Evolutionary conservation across 2,888 invertebrate species (phyloP).

Genomic region (Xestia c-nigrum): DNA sequence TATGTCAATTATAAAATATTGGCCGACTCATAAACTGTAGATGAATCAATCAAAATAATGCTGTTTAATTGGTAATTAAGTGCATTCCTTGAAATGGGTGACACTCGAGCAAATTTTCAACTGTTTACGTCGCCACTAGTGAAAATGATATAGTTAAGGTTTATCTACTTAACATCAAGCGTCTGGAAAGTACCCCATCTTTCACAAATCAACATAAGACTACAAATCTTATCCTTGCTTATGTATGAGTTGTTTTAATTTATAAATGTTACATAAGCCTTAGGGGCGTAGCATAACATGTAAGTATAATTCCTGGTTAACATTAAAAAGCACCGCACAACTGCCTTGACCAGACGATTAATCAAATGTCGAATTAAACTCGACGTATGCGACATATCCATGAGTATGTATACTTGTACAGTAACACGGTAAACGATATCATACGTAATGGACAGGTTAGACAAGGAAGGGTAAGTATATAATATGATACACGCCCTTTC

Average conservation of each 20-base stretch:
- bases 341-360: slow-evolving; percentile 15
- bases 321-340: neutral
- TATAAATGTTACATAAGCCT: neutral
- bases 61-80: neutral
- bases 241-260: neutral
- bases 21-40: neutral
- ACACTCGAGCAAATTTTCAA: neutral
- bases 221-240: neutral
- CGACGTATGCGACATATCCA: slow-evolving; percentile 29
- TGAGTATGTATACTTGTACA: slow-evolving; percentile 29
- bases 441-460: slow-evolving; percentile 73
- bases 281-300: neutral
- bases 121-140: neutral
- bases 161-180: neutral
- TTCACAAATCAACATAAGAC: neutral
- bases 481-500: slow-evolving; percentile 76
- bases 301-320: neutral
- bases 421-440: slow-evolving; percentile 45
- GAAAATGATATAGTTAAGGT: neutral
- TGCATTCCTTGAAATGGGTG: neutral
- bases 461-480: slow-evolving; percentile 74
- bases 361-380: slow-evolving; percentile 30
- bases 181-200: neutral
- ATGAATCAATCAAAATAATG: neutral
- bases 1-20: neutral